Conservation (phyloP, 2,797 vertebrate genomes). For the Oryzias sinensis region DNA sequence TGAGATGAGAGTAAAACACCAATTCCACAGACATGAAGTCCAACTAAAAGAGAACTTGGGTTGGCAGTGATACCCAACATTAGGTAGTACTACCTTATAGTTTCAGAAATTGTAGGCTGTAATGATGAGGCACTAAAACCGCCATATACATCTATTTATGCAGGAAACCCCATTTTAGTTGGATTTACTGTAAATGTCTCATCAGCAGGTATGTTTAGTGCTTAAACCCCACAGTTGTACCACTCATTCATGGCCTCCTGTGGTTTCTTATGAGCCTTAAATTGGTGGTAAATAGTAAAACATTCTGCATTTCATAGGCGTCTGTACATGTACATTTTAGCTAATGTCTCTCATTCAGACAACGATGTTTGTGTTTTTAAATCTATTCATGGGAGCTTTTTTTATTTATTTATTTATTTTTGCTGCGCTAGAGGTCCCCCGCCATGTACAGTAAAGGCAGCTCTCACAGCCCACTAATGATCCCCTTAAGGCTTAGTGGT, state of each 20-base stretch:
- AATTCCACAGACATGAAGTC: too few species aligned
- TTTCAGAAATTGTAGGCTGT: too few species aligned
- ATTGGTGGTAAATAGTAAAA: slow-evolving; percentile 16
- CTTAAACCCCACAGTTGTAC: neutral
- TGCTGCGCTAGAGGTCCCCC: slow-evolving; percentile 33
- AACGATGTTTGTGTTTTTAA: neutral
- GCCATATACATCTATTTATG: too few species aligned
- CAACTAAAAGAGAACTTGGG: too few species aligned
- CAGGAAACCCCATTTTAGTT: too few species aligned
- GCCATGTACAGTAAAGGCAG: slow-evolving; percentile 70
- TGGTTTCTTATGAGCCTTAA: slow-evolving; percentile 14
- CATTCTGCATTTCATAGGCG: slow-evolving; percentile 2
- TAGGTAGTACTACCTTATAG: neutral
- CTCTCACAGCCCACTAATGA: slow-evolving; percentile 70
- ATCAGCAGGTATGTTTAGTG: too few species aligned
- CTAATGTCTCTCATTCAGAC: slow-evolving; percentile 5
- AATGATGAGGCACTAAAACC: too few species aligned
- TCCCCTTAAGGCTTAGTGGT: slow-evolving; percentile 66
- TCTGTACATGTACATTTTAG: neutral
- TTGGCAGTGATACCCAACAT: too few species aligned
- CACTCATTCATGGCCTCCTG: slow-evolving; percentile 14
- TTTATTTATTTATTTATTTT: slow-evolving; percentile 3
- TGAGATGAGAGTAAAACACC: too few species aligned
- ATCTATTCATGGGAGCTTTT: neutral
- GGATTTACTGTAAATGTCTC: neutral